These are phyloP conservation scores for Heliocidaris erythrogramma DNA, from an alignment of 35 echinoderm and acorn worm genomes.

Conservation along the genomic window DNA sequence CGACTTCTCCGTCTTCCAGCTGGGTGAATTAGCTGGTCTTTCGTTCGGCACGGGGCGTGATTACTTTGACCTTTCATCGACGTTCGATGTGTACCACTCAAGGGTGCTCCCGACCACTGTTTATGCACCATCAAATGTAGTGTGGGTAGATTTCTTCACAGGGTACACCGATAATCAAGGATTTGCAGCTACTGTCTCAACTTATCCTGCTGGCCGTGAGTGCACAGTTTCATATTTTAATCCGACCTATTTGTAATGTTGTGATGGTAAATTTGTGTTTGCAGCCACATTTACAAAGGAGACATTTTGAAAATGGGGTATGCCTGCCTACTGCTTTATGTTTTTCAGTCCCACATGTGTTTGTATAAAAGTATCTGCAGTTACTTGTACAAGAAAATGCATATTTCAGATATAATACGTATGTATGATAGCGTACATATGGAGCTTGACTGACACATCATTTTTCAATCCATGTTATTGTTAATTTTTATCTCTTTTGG, in stretches of 20 bases:
- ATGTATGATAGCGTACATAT: too few species aligned
- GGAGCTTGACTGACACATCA: too few species aligned
- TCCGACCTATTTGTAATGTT: neutral
- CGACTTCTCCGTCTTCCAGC: neutral
- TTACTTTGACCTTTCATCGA: neutral
- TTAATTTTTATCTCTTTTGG: neutral
- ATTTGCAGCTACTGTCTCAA: neutral
- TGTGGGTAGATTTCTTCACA: neutral
- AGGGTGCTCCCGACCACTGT: neutral
- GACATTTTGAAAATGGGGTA: too few species aligned
- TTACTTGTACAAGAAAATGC: too few species aligned
- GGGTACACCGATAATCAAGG: neutral
- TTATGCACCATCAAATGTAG: neutral
- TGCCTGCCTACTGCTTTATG: too few species aligned
- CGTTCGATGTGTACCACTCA: neutral
- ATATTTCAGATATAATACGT: too few species aligned
- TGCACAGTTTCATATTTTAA: neutral
- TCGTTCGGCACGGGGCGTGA: neutral
- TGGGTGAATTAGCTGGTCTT: neutral
- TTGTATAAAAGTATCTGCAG: too few species aligned
- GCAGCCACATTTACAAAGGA: neutral
- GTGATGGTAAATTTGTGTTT: neutral
- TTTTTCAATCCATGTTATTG: too few species aligned
- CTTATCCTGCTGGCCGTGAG: conserved; percentile 17
- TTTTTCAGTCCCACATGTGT: too few species aligned